These are phyloP conservation scores for Masticophis lateralis DNA, from an alignment of 2,797 vertebrate genomes.

Conservation along the genomic window DNA sequence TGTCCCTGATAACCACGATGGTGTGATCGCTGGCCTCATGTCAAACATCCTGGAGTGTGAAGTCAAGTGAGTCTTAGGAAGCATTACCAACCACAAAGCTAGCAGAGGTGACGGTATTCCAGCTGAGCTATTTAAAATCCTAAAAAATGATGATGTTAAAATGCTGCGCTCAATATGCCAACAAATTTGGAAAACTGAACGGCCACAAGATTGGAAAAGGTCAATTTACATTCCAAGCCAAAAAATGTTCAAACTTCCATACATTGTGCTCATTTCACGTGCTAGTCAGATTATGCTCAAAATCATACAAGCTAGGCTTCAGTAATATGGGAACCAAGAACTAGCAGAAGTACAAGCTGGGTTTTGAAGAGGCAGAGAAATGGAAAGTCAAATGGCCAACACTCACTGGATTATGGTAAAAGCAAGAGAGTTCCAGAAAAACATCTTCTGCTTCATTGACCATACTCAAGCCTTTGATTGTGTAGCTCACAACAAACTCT, in stretches of 20 bases:
- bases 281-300: background rate
- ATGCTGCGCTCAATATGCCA: background rate
- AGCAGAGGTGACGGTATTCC: background rate
- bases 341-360: background rate
- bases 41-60: background rate
- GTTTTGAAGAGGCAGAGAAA: background rate
- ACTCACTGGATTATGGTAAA: background rate
- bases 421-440: background rate
- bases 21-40: background rate
- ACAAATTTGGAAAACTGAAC: background rate
- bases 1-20: background rate
- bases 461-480: background rate
- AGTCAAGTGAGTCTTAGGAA: background rate
- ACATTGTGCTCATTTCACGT: background rate
- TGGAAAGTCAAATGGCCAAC: background rate
- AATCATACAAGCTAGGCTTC: background rate
- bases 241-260: background rate
- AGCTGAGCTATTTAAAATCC: background rate
- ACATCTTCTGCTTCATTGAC: background rate
- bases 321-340: background rate
- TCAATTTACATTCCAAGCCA: background rate
- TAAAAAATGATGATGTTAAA: background rate
- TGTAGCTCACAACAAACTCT: background rate
- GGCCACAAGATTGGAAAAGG: background rate
- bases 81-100: background rate